phyloP scores from a whole-genome alignment of 23 tunicate genomes.

The Botrylloides violaceus region DNA sequence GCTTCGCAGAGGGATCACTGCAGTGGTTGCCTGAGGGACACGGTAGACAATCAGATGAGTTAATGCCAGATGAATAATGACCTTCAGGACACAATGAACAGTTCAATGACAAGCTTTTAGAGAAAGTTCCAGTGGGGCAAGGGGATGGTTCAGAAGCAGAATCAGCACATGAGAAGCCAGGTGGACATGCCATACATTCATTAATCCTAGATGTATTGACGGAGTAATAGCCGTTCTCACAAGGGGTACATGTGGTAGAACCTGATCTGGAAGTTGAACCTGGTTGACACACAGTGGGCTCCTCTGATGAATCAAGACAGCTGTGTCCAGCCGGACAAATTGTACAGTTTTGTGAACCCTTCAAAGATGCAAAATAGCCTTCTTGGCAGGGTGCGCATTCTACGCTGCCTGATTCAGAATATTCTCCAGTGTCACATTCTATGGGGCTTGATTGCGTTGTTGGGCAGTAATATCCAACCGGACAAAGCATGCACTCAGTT shows the following conservation, averaged over 20 bases:
- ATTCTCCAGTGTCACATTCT: conserved; percentile 1
- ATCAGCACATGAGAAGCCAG: conserved; percentile 26
- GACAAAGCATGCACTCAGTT: conserved; percentile 2
- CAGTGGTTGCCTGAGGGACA: neutral
- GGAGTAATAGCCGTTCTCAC: conserved; percentile 5
- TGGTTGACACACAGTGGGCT: conserved; percentile 34
- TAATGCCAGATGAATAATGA: conserved; percentile 25
- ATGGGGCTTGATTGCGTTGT: neutral
- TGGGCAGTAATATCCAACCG: conserved; percentile 10
- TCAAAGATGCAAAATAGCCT: conserved; percentile 24
- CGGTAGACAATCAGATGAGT: conserved; percentile 15
- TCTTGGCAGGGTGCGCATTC: conserved; percentile 12
- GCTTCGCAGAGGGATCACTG: neutral
- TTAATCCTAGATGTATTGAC: neutral
- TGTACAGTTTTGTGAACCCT: conserved; percentile 18
- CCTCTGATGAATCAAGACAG: conserved; percentile 27
- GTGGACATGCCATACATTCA: conserved; percentile 31
- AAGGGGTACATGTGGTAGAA: conserved; percentile 22
- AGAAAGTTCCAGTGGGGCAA: conserved; percentile 35
- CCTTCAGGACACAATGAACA: conserved; percentile 39
- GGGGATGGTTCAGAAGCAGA: conserved; percentile 23
- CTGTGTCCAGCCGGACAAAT: conserved; percentile 50
- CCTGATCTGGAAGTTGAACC: conserved; percentile 46
- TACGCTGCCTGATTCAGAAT: neutral
- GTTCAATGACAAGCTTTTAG: neutral